Percentiles rank a stretch among this genome's conserved stretches.
phyloP scores from a whole-genome alignment of 92 coral and sea anemone genomes.

The Bergia puertoricense region DNA sequence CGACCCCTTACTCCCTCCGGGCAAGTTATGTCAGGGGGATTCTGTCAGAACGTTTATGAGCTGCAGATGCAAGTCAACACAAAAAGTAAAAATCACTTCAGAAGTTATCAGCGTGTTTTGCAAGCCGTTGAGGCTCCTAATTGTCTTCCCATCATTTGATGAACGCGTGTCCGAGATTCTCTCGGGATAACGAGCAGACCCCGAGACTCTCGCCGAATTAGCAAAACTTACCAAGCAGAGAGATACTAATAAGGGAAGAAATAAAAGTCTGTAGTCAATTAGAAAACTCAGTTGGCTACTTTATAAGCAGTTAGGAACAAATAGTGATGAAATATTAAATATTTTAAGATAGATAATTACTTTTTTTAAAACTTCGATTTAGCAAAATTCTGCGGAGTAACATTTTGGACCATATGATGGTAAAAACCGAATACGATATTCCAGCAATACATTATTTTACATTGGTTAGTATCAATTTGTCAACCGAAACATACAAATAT shows the following conservation, averaged over 20 bases:
- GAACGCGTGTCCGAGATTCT: neutral
- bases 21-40: conserved; percentile 1
- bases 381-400: too few species aligned
- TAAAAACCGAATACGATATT: too few species aligned
- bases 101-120: conserved; percentile 25
- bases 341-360: too few species aligned
- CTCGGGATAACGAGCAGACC: conserved; percentile 8
- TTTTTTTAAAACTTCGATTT: too few species aligned
- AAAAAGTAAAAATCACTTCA: conserved; percentile 15
- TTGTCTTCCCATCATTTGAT: conserved; percentile 28
- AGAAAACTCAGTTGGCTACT: too few species aligned
- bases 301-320: too few species aligned
- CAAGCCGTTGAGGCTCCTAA: conserved; percentile 18
- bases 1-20: neutral
- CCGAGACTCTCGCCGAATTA: neutral
- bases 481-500: too few species aligned
- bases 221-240: neutral
- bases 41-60: neutral
- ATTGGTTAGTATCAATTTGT: too few species aligned
- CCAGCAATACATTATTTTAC: too few species aligned
- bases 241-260: neutral
- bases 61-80: conserved; percentile 16
- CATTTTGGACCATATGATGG: too few species aligned
- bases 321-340: too few species aligned
- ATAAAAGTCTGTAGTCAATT: too few species aligned